Evolutionary conservation across 2,888 invertebrate species (phyloP).

Genomic region (Dryobota labecula): DNA sequence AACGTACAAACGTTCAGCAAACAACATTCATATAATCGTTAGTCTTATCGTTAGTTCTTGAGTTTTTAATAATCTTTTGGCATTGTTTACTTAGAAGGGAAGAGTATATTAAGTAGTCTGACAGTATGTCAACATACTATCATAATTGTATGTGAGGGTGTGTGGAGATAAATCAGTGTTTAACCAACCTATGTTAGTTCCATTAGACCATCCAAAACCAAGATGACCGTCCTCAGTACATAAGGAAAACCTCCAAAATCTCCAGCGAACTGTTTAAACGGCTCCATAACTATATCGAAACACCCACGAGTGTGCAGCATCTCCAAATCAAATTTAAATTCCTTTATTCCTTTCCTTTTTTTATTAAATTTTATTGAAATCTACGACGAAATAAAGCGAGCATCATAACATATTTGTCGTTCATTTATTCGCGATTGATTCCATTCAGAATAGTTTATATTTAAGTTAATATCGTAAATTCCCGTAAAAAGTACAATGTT

Average conservation of each 20-base stretch:
- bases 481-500: constrained; percentile 22
- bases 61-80: too few relatives aligned
- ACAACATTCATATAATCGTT: too few relatives aligned
- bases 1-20: too few relatives aligned
- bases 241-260: neutral
- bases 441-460: constrained; percentile 32
- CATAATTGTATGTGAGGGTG: too few relatives aligned
- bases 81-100: too few relatives aligned
- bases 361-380: too few relatives aligned
- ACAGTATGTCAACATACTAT: too few relatives aligned
- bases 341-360: too few relatives aligned
- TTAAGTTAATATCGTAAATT: constrained; percentile 38
- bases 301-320: neutral
- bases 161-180: too few relatives aligned
- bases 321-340: constrained; percentile 40
- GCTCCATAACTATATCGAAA: neutral
- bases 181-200: too few relatives aligned
- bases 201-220: neutral
- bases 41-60: too few relatives aligned
- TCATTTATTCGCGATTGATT: constrained; percentile 40
- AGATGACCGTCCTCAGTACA: neutral
- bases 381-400: constrained; percentile 9
- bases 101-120: too few relatives aligned
- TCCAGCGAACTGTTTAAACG: neutral
- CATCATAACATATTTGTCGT: constrained; percentile 30